These are phyloP conservation scores for Oenanthe oenanthe DNA, from an alignment of 2,113 vertebrate genomes.

Conservation along the genomic window DNA sequence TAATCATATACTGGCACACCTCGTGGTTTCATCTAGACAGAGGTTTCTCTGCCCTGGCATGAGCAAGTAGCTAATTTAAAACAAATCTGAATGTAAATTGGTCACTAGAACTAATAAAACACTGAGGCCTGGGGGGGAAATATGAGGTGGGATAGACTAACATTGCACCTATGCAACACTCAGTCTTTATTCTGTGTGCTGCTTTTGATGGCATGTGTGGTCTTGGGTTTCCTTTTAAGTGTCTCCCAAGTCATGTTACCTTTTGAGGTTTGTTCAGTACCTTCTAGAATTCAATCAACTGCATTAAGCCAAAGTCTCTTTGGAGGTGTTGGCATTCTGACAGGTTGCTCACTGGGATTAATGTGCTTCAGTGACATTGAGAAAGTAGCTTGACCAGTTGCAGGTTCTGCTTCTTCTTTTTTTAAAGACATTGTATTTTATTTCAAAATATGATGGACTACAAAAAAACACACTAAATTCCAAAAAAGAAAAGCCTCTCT, in stretches of 20 bases:
- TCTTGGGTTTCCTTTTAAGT: not conserved
- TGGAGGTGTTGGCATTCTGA: accelerated
- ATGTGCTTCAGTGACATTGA: not conserved
- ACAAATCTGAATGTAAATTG: not conserved
- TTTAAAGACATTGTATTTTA: not conserved
- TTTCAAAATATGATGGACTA: not conserved
- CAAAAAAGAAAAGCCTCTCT: not conserved
- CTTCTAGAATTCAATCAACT: not conserved
- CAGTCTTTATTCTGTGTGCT: not conserved
- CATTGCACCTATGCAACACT: not conserved
- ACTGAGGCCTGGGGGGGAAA: accelerated
- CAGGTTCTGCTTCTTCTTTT: not conserved
- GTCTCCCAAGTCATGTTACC: not conserved
- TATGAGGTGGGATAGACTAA: not conserved
- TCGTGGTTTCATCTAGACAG: accelerated
- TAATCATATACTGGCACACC: not conserved
- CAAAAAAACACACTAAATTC: not conserved
- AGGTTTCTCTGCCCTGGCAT: not conserved
- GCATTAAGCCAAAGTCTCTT: not conserved
- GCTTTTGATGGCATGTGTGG: not conserved
- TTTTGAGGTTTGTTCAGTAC: not conserved
- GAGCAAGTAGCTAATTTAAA: not conserved
- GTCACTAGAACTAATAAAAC: not conserved
- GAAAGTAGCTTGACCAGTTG: not conserved
- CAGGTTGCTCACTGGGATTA: not conserved